phyloP scores from a whole-genome alignment of 1,140 invertebrate species.

The Drosophila sp. region DNA sequence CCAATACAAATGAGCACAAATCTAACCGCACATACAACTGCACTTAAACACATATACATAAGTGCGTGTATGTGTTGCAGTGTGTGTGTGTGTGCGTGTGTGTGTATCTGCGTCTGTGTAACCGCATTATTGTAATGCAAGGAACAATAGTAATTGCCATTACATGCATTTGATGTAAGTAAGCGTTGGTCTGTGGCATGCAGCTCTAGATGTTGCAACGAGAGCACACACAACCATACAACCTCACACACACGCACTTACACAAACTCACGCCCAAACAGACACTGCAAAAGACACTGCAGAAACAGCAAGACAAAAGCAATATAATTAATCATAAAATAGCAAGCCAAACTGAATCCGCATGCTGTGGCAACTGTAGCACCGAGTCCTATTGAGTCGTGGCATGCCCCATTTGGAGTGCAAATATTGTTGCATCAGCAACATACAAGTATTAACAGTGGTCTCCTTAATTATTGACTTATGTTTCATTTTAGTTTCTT shows the following conservation, averaged over 20 bases:
- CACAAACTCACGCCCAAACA: slow-evolving; percentile 15
- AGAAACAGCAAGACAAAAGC: slow-evolving; percentile 61
- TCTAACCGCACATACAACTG: slow-evolving; percentile 21
- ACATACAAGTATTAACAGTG: too few relatives aligned
- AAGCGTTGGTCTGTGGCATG: slow-evolving; percentile 6
- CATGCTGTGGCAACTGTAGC: slow-evolving; percentile 42
- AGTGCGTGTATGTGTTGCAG: background rate
- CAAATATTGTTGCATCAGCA: too few relatives aligned
- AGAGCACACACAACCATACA: slow-evolving; percentile 17
- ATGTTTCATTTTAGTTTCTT: too few relatives aligned
- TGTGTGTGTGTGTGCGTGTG: background rate
- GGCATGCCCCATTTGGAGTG: slow-evolving; percentile 11
- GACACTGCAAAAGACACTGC: slow-evolving; percentile 51
- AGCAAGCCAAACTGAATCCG: slow-evolving; percentile 67
- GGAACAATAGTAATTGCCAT: slow-evolving; percentile 47
- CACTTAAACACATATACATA: background rate
- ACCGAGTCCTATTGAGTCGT: slow-evolving; percentile 7
- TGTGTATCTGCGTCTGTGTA: slow-evolving; percentile 6
- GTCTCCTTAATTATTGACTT: too few relatives aligned
- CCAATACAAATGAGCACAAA: slow-evolving; percentile 24
- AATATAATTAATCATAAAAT: slow-evolving; percentile 78
- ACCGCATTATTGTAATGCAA: slow-evolving; percentile 46
- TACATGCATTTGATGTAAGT: slow-evolving; percentile 39
- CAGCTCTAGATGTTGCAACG: slow-evolving; percentile 9
- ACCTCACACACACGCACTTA: slow-evolving; percentile 17